Conservation (phyloP, 1,140 invertebrate genomes). For the Aphelenchoides besseyi region DNA sequence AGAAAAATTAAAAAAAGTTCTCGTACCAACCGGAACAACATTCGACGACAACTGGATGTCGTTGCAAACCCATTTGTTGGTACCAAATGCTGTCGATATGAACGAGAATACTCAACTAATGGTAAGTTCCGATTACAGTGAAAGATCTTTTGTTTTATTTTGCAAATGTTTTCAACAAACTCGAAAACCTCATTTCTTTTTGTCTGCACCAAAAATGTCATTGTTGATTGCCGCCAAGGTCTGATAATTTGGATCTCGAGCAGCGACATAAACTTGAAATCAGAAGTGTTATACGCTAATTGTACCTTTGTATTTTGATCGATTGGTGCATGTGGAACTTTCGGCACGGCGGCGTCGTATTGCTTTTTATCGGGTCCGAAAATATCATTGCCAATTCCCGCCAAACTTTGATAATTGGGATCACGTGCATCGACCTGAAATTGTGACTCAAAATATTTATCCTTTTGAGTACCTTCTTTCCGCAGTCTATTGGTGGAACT, state of each 20-base stretch:
- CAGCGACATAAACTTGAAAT: not conserved
- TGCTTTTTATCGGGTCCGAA: conserved; percentile 14
- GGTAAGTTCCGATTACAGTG: conserved; percentile 21
- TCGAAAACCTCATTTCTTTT: not conserved
- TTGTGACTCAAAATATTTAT: too few species aligned
- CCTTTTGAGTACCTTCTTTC: not conserved
- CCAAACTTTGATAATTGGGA: conserved; percentile 18
- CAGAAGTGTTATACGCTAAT: not conserved
- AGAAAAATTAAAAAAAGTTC: conserved; percentile 17
- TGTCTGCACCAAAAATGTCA: not conserved
- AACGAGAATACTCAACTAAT: conserved; percentile 17
- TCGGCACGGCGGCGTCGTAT: not conserved
- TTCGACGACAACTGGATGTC: conserved; percentile 33
- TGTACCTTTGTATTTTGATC: not conserved
- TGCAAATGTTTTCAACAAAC: not conserved
- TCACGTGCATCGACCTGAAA: not conserved
- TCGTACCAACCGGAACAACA: conserved; percentile 17
- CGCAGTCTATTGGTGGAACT: not conserved
- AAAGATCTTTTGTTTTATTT: not conserved
- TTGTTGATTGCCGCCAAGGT: not conserved
- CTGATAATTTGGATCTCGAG: not conserved
- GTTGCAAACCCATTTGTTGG: conserved; percentile 28
- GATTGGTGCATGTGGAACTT: not conserved
- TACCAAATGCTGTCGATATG: conserved; percentile 25
- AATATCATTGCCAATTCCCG: not conserved